phyloP scores from a whole-genome alignment of 2,797 vertebrate genomes.

The Dicrostonyx torquatus region DNA sequence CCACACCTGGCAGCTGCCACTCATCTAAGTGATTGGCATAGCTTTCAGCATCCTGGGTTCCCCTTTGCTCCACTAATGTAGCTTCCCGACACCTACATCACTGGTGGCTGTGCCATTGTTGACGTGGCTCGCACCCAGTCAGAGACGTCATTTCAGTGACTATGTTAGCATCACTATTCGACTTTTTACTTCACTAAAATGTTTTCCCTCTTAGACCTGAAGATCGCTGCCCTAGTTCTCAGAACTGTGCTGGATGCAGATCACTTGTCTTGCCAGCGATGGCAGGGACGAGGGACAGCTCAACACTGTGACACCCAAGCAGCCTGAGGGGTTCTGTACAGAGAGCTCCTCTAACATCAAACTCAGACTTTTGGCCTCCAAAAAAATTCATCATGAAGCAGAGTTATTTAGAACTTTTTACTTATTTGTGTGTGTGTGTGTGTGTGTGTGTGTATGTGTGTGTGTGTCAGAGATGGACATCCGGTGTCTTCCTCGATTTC shows the following conservation, averaged over 20 bases:
- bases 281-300: background rate
- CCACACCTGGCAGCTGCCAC: background rate
- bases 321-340: background rate
- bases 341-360: background rate
- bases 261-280: background rate
- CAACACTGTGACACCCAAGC: background rate
- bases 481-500: background rate
- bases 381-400: background rate
- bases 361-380: background rate
- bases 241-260: background rate
- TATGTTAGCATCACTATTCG: background rate
- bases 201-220: background rate
- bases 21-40: background rate
- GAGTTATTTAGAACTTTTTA: background rate
- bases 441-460: background rate
- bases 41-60: background rate
- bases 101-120: background rate
- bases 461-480: background rate
- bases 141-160: background rate
- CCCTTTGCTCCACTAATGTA: background rate
- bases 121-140: background rate
- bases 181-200: background rate
- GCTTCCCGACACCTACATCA: background rate
- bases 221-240: background rate
- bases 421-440: background rate